Evolutionary conservation across 2,113 vertebrate genomes (phyloP), one percentile per base, ranked within the genome.

Genomic region (Psilopsiagon aurifrons): DNA sequence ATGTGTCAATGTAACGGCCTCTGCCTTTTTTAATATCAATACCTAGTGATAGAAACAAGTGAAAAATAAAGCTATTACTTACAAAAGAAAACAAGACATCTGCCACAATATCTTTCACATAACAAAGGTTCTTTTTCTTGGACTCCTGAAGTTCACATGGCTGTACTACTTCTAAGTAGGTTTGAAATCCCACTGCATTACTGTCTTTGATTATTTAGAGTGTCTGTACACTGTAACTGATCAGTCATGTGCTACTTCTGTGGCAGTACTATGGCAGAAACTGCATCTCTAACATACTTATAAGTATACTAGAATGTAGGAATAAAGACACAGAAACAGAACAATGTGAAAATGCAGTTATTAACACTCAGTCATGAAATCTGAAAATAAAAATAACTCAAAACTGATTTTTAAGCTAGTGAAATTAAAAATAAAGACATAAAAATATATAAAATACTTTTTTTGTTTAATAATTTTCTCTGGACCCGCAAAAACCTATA

Each of bases 1-100:
- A 99, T 3, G 99, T 99, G 88, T 99, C 99, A 66, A 98, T 98
- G 52, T 99, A 99, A 70, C 99, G 98, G 20, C 99, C 99, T 97
- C 99, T 98, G 63, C 99, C 99, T 96, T 99, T 99, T 69, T 99
- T 98, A 75, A 99, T 98, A 88, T 99, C 99, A 84, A 99, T 99
- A 39, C 99, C 99, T 99, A 69, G 71, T 22, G 74, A 93, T 2
- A 74, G 92, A 89, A 96, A 17, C 57, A 92, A 93, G 57, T 70
- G 60, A 43, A 83, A 92, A 49, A 63, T 24, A 43, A 47, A 90
- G 90, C 31, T 55, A 3, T 64, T 71, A 29, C 29, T 79, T 51
- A 64, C 49, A 59, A 59, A 25, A 82, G 41, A 75, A 60, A 81
- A 77, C 31, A 71, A 41, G 57, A 39, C 27, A 62, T 22, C 17